Conservation (phyloP, 2,797 vertebrate species). For the Chelmon rostratus region DNA sequence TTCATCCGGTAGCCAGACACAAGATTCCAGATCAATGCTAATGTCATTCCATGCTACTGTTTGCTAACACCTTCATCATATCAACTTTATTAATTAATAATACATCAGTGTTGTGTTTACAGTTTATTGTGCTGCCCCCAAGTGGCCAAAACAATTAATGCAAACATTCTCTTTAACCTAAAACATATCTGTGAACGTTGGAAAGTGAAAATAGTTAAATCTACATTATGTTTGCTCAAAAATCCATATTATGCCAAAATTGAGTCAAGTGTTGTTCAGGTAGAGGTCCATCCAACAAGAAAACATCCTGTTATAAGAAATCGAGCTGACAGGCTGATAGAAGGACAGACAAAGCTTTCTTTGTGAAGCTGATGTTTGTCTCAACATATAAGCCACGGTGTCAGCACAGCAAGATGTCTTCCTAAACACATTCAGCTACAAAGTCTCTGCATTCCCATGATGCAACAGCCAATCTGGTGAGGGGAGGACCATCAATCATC, state of each 20-base stretch:
- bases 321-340: constrained; percentile 9
- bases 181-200: neutral
- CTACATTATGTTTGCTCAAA: neutral
- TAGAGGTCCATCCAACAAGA: neutral
- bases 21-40: neutral
- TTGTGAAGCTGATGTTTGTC: constrained; percentile 31
- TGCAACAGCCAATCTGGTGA: constrained; percentile 60
- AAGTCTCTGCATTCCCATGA: constrained; percentile 60
- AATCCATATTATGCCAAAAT: neutral
- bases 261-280: neutral
- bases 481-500: constrained; percentile 71
- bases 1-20: neutral
- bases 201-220: neutral
- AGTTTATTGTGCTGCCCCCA: neutral
- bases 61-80: neutral
- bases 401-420: constrained; percentile 27
- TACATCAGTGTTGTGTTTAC: neutral
- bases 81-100: neutral
- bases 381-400: constrained; percentile 32
- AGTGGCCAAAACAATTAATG: neutral
- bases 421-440: constrained; percentile 49
- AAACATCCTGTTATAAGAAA: neutral
- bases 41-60: neutral
- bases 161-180: neutral
- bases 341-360: constrained; percentile 2